A percentile compares a stretch with the other conserved stretches of the same genome.
phyloP scores from a whole-genome alignment of 2,797 vertebrate species.

The Anguilla megastoma region DNA sequence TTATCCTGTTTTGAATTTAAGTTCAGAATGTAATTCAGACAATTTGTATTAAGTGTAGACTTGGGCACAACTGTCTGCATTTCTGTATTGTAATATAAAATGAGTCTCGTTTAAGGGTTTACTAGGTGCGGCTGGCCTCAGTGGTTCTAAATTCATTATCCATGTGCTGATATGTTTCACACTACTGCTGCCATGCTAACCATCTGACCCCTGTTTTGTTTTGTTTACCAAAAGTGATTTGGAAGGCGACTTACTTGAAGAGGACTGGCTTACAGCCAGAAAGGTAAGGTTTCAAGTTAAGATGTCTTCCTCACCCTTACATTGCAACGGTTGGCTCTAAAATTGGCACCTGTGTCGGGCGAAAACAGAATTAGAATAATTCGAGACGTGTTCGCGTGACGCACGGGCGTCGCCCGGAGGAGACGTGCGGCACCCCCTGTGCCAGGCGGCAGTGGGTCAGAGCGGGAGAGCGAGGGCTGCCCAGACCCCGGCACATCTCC shows the following conservation, averaged over 20 bases:
- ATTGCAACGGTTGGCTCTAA: neutral
- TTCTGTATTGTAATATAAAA: slow-evolving; percentile 28
- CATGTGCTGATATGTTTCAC: neutral
- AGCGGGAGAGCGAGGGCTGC: neutral
- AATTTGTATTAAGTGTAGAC: neutral
- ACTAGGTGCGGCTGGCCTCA: neutral
- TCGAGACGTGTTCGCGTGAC: neutral
- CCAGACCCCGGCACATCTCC: neutral
- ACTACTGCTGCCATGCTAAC: neutral
- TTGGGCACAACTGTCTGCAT: neutral
- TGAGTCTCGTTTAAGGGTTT: slow-evolving; percentile 5
- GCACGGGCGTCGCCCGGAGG: neutral
- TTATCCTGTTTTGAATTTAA: neutral
- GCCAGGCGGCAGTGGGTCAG: neutral
- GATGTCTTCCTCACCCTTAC: neutral
- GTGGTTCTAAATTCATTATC: neutral
- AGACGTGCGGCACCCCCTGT: neutral
- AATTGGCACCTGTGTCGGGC: neutral
- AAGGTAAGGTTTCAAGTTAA: slow-evolving; percentile 77
- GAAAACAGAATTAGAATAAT: neutral
- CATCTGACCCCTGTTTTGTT: neutral
- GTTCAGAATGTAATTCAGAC: neutral
- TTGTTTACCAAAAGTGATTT: slow-evolving; percentile 79
- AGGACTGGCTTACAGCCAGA: slow-evolving; percentile 88
- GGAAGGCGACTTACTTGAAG: slow-evolving; percentile 92